These are phyloP conservation scores for Eupithecia insigniata DNA, from an alignment of 2,888 invertebrate species.

Conservation along the genomic window DNA sequence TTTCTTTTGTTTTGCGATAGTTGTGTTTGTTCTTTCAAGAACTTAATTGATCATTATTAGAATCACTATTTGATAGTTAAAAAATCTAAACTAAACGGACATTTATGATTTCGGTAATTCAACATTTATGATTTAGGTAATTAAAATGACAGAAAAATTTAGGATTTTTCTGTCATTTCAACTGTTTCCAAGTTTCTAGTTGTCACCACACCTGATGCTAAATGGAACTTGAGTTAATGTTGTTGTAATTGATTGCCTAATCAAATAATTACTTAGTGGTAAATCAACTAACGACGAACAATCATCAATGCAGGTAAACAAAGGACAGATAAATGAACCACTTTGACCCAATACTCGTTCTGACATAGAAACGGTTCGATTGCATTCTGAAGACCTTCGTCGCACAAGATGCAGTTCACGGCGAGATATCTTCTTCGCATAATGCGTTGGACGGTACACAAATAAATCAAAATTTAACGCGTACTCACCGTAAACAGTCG, in stretches of 20 bases:
- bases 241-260: constrained; percentile 24
- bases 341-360: constrained; percentile 53
- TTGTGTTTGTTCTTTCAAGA: neutral
- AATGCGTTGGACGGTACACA: constrained; percentile 71
- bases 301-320: constrained; percentile 49
- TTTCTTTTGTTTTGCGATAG: neutral
- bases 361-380: constrained; percentile 66
- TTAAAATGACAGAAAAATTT: too few species aligned
- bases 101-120: neutral
- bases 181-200: neutral
- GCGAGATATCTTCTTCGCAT: constrained; percentile 68
- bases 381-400: constrained; percentile 70
- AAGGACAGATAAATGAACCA: constrained; percentile 51
- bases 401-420: constrained; percentile 69
- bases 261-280: constrained; percentile 33
- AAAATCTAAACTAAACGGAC: neutral
- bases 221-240: constrained; percentile 7
- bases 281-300: constrained; percentile 43
- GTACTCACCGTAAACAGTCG: constrained; percentile 80
- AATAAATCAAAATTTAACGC: constrained; percentile 73
- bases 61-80: neutral
- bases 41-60: neutral
- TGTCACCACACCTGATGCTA: constrained; percentile 1
- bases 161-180: neutral
- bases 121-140: neutral